phyloP scores from a whole-genome alignment of 2,888 invertebrate genomes.

The Dryobota labecula region DNA sequence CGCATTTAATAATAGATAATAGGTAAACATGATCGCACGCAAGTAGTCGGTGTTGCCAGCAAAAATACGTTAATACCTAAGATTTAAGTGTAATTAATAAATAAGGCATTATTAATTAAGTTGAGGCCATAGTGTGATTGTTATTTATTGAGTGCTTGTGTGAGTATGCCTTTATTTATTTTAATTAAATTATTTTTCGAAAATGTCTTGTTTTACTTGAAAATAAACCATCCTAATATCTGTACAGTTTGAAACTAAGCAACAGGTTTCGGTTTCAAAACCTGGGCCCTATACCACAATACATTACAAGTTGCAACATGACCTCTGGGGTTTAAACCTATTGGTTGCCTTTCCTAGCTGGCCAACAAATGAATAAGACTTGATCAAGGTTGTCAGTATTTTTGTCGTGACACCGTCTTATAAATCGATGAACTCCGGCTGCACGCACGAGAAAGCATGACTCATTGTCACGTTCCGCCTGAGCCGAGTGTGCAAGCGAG shows the following conservation, averaged over 20 bases:
- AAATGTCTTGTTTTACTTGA: slow-evolving; percentile 53
- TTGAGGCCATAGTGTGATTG: slow-evolving; percentile 72
- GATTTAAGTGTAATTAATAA: slow-evolving; percentile 55
- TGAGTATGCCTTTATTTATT: slow-evolving; percentile 66
- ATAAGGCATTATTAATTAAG: slow-evolving; percentile 61
- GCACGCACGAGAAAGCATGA: too few relatives aligned
- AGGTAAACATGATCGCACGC: slow-evolving; percentile 4
- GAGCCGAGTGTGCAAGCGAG: too few relatives aligned
- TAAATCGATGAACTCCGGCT: too few relatives aligned
- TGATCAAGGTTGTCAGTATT: too few relatives aligned
- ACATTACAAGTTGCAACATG: too few relatives aligned
- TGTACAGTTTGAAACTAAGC: background rate
- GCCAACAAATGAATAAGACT: too few relatives aligned
- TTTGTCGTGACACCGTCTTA: too few relatives aligned
- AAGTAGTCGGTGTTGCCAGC: slow-evolving; percentile 37
- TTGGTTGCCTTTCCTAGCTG: too few relatives aligned
- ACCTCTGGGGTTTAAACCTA: too few relatives aligned
- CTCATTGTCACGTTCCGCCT: too few relatives aligned
- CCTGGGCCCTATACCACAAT: background rate
- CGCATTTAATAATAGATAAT: background rate
- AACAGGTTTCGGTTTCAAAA: background rate
- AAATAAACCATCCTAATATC: too few relatives aligned
- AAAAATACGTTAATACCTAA: slow-evolving; percentile 61
- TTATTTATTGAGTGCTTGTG: slow-evolving; percentile 72
- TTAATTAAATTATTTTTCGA: slow-evolving; percentile 61